phyloP scores from a whole-genome alignment of 92 coral and sea anemone species.

The Bergia puertoricense region DNA sequence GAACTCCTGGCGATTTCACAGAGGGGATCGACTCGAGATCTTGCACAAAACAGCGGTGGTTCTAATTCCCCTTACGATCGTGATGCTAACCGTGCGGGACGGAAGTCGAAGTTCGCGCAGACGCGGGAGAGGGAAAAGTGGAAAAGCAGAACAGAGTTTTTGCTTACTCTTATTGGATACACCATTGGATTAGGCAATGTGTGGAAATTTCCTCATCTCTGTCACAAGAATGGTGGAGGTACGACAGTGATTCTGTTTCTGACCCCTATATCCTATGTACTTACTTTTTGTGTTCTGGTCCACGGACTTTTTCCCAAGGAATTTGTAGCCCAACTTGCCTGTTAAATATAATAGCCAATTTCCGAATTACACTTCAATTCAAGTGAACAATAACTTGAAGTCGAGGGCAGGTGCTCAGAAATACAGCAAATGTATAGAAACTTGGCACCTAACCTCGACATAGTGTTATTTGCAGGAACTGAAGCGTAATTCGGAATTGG shows the following conservation, averaged over 20 bases:
- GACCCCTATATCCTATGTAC: too few species aligned
- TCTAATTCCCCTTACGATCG: not conserved
- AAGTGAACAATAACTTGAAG: too few species aligned
- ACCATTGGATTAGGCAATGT: conserved; percentile 97
- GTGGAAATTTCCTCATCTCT: conserved; percentile 91
- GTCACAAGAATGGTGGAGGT: conserved; percentile 99
- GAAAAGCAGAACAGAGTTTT: conserved; percentile 94
- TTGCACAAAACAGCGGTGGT: not conserved
- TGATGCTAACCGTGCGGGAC: not conserved
- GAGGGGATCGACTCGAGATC: conserved; percentile 9
- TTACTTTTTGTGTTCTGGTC: too few species aligned
- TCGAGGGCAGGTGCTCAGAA: too few species aligned
- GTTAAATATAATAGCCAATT: too few species aligned
- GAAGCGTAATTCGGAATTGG: too few species aligned
- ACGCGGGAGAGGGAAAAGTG: conserved; percentile 77
- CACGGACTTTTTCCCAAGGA: too few species aligned
- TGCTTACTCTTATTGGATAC: conserved; percentile 88
- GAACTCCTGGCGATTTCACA: conserved; percentile 33
- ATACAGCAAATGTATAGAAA: too few species aligned
- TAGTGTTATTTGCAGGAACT: too few species aligned
- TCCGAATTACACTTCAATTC: too few species aligned
- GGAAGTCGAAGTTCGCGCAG: conserved; percentile 43
- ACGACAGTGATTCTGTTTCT: conserved; percentile 8
- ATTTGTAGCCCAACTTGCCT: too few species aligned
- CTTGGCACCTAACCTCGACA: too few species aligned